Conservation (phyloP, 2,797 vertebrate genomes). For the Pipistrellus pygmaeus region DNA sequence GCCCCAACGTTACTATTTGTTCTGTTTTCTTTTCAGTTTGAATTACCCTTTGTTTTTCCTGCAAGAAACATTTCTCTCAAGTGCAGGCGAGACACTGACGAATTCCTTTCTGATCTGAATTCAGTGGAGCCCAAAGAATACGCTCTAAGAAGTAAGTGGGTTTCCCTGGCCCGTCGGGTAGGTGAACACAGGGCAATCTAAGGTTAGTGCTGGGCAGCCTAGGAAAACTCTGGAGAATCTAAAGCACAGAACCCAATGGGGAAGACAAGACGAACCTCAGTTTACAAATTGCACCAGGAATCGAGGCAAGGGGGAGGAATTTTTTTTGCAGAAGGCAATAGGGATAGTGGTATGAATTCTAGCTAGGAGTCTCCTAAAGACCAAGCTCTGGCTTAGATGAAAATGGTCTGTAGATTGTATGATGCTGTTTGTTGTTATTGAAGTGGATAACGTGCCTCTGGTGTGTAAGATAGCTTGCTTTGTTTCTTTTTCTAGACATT, state of each 20-base stretch:
- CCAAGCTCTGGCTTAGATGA: background rate
- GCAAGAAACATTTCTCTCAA: constrained; percentile 85
- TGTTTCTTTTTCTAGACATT: constrained; percentile 30
- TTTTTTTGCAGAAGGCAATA: background rate
- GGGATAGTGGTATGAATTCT: background rate
- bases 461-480: background rate
- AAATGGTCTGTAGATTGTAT: background rate
- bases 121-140: constrained; percentile 89
- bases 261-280: background rate
- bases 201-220: background rate
- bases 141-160: constrained; percentile 91
- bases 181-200: background rate
- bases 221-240: background rate
- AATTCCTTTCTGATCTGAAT: constrained; percentile 91
- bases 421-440: background rate
- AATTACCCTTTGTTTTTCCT: constrained; percentile 51
- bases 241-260: constrained; percentile 1
- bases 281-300: background rate
- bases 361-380: background rate
- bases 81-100: constrained; percentile 88
- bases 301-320: background rate
- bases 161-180: background rate
- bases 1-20: background rate
- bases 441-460: background rate
- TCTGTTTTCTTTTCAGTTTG: constrained; percentile 39